Conservation (phyloP, 2,888 invertebrate genomes). For the Lasiommata megera region DNA sequence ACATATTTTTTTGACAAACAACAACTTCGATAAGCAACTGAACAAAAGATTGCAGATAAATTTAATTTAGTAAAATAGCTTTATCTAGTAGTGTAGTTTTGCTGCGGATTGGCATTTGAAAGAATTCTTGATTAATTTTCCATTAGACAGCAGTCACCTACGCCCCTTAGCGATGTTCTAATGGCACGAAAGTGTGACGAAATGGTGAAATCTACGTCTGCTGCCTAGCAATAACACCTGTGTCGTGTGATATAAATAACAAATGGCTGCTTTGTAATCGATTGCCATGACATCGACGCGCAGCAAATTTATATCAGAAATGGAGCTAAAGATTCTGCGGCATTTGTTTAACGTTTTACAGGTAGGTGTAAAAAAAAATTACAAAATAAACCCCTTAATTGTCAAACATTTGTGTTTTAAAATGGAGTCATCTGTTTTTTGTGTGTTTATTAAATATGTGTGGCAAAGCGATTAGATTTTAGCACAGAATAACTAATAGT, state of each 20-base stretch:
- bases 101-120: background rate
- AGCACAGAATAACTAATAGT: no score
- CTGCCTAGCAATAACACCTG: constrained; percentile 37
- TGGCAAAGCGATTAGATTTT: no score
- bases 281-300: constrained; percentile 28
- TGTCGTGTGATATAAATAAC: constrained; percentile 39
- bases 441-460: no score
- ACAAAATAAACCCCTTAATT: no score
- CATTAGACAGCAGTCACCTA: constrained; percentile 20
- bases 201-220: constrained; percentile 49
- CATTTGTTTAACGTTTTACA: constrained; percentile 51
- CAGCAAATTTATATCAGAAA: constrained; percentile 42
- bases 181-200: constrained; percentile 58
- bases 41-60: no score
- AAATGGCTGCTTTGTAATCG: constrained; percentile 20
- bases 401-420: no score
- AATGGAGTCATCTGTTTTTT: no score
- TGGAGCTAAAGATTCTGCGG: constrained; percentile 52
- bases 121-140: background rate
- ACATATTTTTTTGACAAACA: no score
- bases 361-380: constrained; percentile 43
- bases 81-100: no score
- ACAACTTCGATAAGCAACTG: no score
- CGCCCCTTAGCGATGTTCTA: constrained; percentile 24
- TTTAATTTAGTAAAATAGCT: no score